These are phyloP conservation scores for Pachycephala philippinensis DNA, from an alignment of 2,113 vertebrate genomes.

Conservation along the genomic window DNA sequence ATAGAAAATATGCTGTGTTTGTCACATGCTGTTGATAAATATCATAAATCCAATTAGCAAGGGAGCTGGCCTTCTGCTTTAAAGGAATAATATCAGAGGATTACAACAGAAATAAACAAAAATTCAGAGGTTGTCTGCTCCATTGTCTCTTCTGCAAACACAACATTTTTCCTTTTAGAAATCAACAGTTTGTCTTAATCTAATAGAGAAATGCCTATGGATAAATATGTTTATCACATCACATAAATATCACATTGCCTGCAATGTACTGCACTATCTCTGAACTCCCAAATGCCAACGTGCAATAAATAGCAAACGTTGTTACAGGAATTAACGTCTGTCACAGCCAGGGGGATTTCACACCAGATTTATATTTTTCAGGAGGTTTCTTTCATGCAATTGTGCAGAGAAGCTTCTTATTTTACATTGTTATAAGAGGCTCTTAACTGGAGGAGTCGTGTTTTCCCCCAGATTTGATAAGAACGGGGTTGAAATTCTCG, in stretches of 20 bases:
- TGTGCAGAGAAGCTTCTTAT: not conserved
- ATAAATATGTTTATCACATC: slow-evolving; percentile 10
- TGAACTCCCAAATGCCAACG: slow-evolving; percentile 2
- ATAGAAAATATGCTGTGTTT: not conserved
- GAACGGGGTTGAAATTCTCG: not conserved
- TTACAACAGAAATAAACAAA: not conserved
- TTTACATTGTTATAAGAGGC: not conserved
- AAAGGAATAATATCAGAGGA: not conserved
- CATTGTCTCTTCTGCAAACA: not conserved
- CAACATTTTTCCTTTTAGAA: not conserved
- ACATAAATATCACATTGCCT: not conserved
- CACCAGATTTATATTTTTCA: not conserved
- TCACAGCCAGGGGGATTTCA: slow-evolving; percentile 14
- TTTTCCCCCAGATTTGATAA: not conserved
- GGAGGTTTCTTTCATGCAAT: not conserved
- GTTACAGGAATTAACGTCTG: not conserved
- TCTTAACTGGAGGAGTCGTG: not conserved
- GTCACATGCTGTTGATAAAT: not conserved
- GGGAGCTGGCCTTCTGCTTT: not conserved
- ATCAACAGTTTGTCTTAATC: slow-evolving; percentile 6
- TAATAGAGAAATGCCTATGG: not conserved
- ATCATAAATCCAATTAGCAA: not conserved
- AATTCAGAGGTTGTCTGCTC: not conserved
- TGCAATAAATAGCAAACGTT: not conserved
- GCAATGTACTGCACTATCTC: not conserved